Conservation (phyloP, 2,797 vertebrate species). For the Vultur gryphus region DNA sequence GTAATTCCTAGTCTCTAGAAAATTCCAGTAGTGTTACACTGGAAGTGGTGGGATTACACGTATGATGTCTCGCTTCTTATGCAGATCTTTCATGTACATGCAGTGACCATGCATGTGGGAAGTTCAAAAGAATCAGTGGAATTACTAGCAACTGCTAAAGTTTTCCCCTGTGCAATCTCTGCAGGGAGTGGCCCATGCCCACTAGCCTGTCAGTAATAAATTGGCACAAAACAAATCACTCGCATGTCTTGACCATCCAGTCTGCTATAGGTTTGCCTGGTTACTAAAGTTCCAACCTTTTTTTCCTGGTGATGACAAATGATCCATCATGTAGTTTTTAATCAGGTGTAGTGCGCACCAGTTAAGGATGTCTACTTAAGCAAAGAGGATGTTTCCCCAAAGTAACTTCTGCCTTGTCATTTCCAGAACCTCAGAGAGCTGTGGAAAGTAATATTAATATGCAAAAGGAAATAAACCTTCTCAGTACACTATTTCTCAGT, state of each 20-base stretch:
- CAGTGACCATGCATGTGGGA: not conserved
- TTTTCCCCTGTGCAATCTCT: not conserved
- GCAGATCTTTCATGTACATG: not conserved
- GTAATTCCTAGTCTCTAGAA: not conserved
- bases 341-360: not conserved
- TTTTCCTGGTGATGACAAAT: not conserved
- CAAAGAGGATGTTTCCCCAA: not conserved
- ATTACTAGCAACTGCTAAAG: not conserved
- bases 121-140: not conserved
- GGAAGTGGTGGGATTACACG: not conserved
- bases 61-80: not conserved
- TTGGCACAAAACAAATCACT: not conserved
- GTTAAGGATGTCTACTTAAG: not conserved
- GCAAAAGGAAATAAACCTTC: not conserved
- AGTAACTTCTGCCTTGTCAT: not conserved
- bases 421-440: not conserved
- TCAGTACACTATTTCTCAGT: not conserved
- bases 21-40: not conserved
- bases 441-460: not conserved
- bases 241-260: not conserved
- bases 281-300: not conserved
- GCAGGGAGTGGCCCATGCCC: not conserved
- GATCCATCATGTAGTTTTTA: not conserved
- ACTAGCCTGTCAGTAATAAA: not conserved
- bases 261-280: not conserved